These are phyloP conservation scores for Heliothis peltigera DNA, from an alignment of 2,888 invertebrate species.

Conservation along the genomic window DNA sequence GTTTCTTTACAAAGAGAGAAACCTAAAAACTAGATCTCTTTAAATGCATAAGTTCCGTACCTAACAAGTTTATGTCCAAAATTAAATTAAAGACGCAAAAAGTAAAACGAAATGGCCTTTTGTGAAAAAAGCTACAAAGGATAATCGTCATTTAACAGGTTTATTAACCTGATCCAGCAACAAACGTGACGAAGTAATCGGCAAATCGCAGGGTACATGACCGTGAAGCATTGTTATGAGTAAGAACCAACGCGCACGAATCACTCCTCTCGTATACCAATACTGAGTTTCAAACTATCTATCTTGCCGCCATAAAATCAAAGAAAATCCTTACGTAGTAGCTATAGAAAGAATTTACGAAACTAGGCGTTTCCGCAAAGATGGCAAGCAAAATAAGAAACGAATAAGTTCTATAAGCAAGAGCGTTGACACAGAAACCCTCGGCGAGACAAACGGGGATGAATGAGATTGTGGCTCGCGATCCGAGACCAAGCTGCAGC, in stretches of 20 bases:
- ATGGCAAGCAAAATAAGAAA: constrained; percentile 64
- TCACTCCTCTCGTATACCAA: constrained; percentile 70
- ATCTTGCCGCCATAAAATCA: constrained; percentile 13
- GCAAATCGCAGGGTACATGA: constrained; percentile 82
- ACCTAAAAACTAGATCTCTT: constrained; percentile 36
- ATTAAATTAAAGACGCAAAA: constrained; percentile 64
- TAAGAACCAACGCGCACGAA: constrained; percentile 76
- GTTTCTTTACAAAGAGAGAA: constrained; percentile 32
- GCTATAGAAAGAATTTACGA: constrained; percentile 14
- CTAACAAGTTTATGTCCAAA: constrained; percentile 57
- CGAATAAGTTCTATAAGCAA: constrained; percentile 68
- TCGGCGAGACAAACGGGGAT: constrained; percentile 69
- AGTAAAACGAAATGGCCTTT: constrained; percentile 61
- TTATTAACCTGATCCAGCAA: constrained; percentile 81
- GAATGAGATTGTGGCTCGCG: constrained; percentile 72
- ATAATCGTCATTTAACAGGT: constrained; percentile 78
- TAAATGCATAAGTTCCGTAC: constrained; percentile 42
- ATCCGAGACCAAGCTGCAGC: constrained; percentile 71
- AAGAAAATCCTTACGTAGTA: constrained; percentile 37
- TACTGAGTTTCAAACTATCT: constrained; percentile 54
- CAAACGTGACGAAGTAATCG: constrained; percentile 81
- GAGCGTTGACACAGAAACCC: constrained; percentile 76
- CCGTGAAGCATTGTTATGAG: constrained; percentile 78
- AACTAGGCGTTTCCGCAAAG: constrained; percentile 15
- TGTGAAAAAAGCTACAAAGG: constrained; percentile 66